Evolutionary conservation across 2,113 vertebrate species (phyloP).

Genomic region (Rhineura floridana): DNA sequence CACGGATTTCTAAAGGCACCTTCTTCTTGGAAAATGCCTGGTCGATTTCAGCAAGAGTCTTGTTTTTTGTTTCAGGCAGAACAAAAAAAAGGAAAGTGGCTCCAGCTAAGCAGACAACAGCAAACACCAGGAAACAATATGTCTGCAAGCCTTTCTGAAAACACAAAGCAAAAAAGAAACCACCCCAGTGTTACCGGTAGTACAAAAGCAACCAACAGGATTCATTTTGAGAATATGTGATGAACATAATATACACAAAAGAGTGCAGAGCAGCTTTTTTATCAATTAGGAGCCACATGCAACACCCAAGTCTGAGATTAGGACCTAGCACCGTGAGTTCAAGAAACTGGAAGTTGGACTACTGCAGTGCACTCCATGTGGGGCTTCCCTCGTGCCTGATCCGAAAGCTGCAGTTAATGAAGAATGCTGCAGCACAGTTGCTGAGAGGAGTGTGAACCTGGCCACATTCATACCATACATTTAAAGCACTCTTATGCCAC

Average conservation of each 20-base stretch:
- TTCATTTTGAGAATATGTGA: background rate
- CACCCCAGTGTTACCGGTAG: background rate
- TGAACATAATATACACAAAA: background rate
- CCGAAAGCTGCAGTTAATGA: too few species aligned
- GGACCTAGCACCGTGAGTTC: background rate
- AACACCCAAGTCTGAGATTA: background rate
- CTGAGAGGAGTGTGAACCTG: too few species aligned
- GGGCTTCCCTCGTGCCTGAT: too few species aligned
- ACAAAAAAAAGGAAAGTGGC: slow-evolving; percentile 83
- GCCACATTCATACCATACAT: too few species aligned
- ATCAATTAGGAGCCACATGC: background rate
- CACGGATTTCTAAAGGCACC: slow-evolving; percentile 62
- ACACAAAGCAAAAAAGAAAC: slow-evolving; percentile 42
- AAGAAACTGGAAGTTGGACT: too few species aligned
- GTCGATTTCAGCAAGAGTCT: slow-evolving; percentile 90
- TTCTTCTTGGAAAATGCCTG: slow-evolving; percentile 89
- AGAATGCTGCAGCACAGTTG: too few species aligned
- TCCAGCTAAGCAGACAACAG: slow-evolving; percentile 79
- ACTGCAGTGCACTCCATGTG: too few species aligned
- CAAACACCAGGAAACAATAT: slow-evolving; percentile 91
- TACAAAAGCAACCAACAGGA: background rate
- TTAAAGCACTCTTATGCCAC: too few species aligned
- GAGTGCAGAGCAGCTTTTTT: background rate
- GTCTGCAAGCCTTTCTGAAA: slow-evolving; percentile 81
- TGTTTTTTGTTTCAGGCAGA: slow-evolving; percentile 96